Evolutionary conservation across 2,888 invertebrate species (phyloP).

Genomic region (Malacosoma neustria): DNA sequence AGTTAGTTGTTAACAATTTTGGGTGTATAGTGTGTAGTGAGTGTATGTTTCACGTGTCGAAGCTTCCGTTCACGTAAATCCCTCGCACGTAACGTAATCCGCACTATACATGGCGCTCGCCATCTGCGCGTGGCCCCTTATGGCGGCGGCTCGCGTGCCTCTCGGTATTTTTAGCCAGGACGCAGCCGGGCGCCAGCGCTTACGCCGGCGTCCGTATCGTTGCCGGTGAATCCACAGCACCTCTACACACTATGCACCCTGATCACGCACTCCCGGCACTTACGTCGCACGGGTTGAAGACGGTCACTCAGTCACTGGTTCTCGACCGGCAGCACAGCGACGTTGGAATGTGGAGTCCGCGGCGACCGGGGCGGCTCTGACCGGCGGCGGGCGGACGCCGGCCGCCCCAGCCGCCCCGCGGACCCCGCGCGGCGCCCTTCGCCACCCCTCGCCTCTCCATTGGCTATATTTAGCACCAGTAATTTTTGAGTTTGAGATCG

Average conservation of each 20-base stretch:
- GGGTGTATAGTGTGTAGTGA: slow-evolving; percentile 33
- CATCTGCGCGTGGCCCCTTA: slow-evolving; percentile 31
- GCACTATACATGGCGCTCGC: slow-evolving; percentile 56
- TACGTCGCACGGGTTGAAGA: slow-evolving; percentile 72
- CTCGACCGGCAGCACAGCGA: slow-evolving; percentile 66
- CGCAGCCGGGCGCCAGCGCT: not conserved
- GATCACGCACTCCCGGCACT: slow-evolving; percentile 54
- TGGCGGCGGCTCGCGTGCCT: slow-evolving; percentile 34
- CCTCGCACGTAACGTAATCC: slow-evolving; percentile 55
- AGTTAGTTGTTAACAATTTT: slow-evolving; percentile 2
- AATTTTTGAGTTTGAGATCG: slow-evolving; percentile 56
- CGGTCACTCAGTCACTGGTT: slow-evolving; percentile 66
- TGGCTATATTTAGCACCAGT: slow-evolving; percentile 56
- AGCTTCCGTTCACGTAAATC: slow-evolving; percentile 9
- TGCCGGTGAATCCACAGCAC: slow-evolving; percentile 7
- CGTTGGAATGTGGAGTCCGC: slow-evolving; percentile 83
- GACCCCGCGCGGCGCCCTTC: slow-evolving; percentile 16
- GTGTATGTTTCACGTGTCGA: slow-evolving; percentile 20
- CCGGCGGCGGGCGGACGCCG: slow-evolving; percentile 30
- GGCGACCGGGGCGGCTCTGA: slow-evolving; percentile 81
- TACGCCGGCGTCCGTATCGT: slow-evolving; percentile 13
- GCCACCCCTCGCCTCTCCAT: slow-evolving; percentile 19
- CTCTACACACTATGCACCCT: slow-evolving; percentile 37
- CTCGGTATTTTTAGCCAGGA: slow-evolving; percentile 33
- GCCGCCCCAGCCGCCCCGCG: slow-evolving; percentile 18